phyloP scores from a whole-genome alignment of 2,888 invertebrate species.

The Pterostichus niger region DNA sequence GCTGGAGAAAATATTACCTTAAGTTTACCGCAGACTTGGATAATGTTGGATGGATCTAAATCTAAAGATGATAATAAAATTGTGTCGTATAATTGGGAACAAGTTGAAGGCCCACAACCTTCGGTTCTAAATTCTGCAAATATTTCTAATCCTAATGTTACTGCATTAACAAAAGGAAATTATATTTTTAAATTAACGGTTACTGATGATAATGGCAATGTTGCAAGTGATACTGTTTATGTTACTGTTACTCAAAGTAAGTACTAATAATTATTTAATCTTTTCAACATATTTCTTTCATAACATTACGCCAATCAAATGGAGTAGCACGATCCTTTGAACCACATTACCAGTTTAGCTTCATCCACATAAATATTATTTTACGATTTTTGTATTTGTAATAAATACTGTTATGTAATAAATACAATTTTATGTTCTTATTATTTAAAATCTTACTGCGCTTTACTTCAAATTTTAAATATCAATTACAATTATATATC shows the following conservation, averaged over 20 bases:
- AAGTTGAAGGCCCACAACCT: constrained; percentile 84
- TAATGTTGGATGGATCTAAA: constrained; percentile 87
- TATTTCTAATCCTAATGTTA: constrained; percentile 84
- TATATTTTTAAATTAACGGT: constrained; percentile 91
- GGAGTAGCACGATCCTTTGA: too few species aligned
- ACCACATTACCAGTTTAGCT: too few species aligned
- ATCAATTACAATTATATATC: too few species aligned
- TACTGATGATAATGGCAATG: constrained; percentile 90
- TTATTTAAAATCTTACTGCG: too few species aligned
- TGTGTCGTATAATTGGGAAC: constrained; percentile 90
- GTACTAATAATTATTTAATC: constrained; percentile 71
- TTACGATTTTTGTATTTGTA: too few species aligned
- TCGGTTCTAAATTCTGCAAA: constrained; percentile 77
- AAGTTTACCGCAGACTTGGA: constrained; percentile 91
- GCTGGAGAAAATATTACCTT: constrained; percentile 85
- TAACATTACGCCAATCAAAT: too few species aligned
- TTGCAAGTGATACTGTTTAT: constrained; percentile 85
- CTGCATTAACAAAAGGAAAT: constrained; percentile 89
- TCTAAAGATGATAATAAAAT: constrained; percentile 92
- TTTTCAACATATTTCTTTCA: not conserved
- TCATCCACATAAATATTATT: too few species aligned
- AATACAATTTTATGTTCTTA: too few species aligned
- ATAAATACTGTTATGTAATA: too few species aligned
- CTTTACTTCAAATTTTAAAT: too few species aligned
- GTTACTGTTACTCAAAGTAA: constrained; percentile 92